Conservation (phyloP, 2,797 vertebrate species). For the Sebastes baramenuke region DNA sequence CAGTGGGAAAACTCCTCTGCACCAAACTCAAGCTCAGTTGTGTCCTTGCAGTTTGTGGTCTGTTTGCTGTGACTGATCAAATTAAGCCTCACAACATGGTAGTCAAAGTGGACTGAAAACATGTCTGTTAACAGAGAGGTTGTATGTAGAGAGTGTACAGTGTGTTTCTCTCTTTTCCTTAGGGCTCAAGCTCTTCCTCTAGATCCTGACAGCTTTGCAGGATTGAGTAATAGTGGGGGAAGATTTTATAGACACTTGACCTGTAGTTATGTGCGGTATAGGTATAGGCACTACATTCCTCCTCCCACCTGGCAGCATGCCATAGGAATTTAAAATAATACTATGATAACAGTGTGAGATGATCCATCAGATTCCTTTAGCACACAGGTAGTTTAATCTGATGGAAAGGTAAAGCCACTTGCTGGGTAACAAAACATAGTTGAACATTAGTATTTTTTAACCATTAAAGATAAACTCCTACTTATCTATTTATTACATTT, state of each 20-base stretch:
- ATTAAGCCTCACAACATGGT: conserved; percentile 12
- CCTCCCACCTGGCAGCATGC: conserved; percentile 10
- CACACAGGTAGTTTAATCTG: not conserved
- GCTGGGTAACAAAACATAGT: not conserved
- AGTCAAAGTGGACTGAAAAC: conserved; percentile 1
- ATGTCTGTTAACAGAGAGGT: not conserved
- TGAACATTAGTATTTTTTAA: not conserved
- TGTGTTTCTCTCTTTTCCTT: not conserved
- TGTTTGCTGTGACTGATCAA: conserved; percentile 23
- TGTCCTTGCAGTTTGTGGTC: conserved; percentile 16
- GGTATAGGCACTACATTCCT: conserved; percentile 6
- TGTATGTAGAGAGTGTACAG: not conserved
- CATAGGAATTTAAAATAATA: conserved; percentile 40
- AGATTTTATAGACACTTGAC: not conserved
- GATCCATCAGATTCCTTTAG: not conserved
- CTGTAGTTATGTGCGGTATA: conserved; percentile 12
- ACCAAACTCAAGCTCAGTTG: not conserved
- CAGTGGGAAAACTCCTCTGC: not conserved
- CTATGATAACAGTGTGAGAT: conserved; percentile 20
- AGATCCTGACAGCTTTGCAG: not conserved
- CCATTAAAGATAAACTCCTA: not conserved
- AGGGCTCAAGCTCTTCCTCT: not conserved
- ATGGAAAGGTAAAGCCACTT: not conserved
- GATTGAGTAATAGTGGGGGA: not conserved
- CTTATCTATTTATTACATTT: not conserved